Evolutionary conservation across 2,888 invertebrate genomes (phyloP).

Genomic region (Nomada lathburiana): DNA sequence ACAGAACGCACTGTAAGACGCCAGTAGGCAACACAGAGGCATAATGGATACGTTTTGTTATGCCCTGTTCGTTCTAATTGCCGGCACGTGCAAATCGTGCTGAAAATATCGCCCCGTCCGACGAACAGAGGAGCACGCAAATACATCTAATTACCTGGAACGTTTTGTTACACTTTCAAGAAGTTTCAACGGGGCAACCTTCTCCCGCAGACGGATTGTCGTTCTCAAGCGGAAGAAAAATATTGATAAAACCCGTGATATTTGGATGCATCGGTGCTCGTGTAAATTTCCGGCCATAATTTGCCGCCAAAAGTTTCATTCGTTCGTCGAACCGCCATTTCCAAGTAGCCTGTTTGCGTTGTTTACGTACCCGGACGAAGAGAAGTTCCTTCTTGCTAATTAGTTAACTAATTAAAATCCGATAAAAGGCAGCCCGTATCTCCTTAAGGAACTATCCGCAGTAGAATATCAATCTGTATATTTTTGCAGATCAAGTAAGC

Average conservation of each 20-base stretch:
- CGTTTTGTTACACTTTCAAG: constrained; percentile 41
- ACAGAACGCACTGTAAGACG: constrained; percentile 30
- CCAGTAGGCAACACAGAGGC: constrained; percentile 24
- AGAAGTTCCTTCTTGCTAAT: constrained; percentile 34
- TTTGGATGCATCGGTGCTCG: constrained; percentile 10
- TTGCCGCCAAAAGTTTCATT: constrained; percentile 19
- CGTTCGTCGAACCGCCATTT: constrained; percentile 23
- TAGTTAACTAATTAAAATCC: constrained; percentile 59
- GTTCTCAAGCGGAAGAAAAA: background rate
- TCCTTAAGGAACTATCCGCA: constrained; percentile 2
- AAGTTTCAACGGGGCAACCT: constrained; percentile 23
- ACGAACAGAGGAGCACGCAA: constrained; percentile 21
- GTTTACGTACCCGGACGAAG: constrained; percentile 20
- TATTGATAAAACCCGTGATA: background rate
- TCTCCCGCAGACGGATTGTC: background rate
- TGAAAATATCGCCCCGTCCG: constrained; percentile 45
- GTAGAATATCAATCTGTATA: constrained; percentile 42
- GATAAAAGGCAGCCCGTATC: constrained; percentile 18
- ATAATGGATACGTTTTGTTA: constrained; percentile 56
- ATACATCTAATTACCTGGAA: constrained; percentile 50
- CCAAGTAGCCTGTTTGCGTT: background rate
- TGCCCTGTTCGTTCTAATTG: constrained; percentile 53
- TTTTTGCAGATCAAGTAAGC: background rate
- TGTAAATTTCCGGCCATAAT: constrained; percentile 6
- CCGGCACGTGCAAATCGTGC: constrained; percentile 40